A percentile compares a stretch with the other conserved stretches of the same genome.
Conservation (phyloP, 2,888 invertebrate species). For the Odontocerum albicorne region DNA sequence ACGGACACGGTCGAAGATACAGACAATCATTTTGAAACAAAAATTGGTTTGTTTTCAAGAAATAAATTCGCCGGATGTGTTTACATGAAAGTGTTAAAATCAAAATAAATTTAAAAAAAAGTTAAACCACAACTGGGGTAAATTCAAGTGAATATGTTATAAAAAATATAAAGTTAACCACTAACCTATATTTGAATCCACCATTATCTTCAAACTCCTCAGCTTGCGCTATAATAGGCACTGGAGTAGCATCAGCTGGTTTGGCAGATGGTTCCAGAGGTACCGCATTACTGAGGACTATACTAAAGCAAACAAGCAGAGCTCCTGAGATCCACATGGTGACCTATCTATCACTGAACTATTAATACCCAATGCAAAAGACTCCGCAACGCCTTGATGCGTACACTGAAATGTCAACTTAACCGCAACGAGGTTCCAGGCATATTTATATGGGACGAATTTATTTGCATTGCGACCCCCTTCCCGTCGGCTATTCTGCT, state of each 20-base stretch:
- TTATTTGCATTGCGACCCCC: conserved; percentile 34
- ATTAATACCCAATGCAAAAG: not conserved
- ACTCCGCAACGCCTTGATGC: conserved; percentile 11
- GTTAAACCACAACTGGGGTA: too few species aligned
- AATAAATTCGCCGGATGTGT: too few species aligned
- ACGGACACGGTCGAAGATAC: too few species aligned
- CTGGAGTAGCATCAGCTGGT: conserved; percentile 47
- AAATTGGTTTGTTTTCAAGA: too few species aligned
- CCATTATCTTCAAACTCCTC: conserved; percentile 57
- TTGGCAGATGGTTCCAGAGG: conserved; percentile 7
- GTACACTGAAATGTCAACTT: conserved; percentile 27
- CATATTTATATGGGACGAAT: conserved; percentile 35
- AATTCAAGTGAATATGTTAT: not conserved
- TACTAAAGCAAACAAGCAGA: conserved; percentile 25
- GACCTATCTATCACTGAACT: not conserved
- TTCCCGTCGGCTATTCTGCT: conserved; percentile 27
- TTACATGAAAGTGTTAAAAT: too few species aligned
- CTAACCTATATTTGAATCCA: conserved; percentile 56
- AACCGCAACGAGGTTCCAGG: conserved; percentile 24
- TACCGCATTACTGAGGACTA: conserved; percentile 36
- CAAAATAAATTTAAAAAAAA: not conserved
- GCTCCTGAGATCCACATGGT: conserved; percentile 15
- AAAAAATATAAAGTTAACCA: not conserved
- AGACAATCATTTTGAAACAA: too few species aligned
- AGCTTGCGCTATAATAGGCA: conserved; percentile 57